Evolutionary conservation across 2,113 vertebrate species (phyloP).

Genomic region (Solea solea): DNA sequence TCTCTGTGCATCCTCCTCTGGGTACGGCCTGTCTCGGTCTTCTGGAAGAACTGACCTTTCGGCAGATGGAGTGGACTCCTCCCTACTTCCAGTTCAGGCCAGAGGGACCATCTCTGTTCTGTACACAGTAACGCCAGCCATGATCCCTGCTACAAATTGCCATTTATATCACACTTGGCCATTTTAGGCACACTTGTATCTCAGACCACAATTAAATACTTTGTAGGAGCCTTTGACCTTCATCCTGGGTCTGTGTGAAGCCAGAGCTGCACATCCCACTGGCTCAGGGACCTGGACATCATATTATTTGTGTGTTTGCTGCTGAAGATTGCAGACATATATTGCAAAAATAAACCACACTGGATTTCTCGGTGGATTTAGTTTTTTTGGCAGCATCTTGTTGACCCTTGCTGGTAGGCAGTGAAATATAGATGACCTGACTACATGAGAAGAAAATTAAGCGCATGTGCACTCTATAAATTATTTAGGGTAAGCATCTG

Average conservation of each 20-base stretch:
- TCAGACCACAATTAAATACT: slow-evolving; percentile 55
- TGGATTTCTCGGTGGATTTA: neutral
- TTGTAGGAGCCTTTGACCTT: slow-evolving; percentile 45
- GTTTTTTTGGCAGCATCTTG: neutral
- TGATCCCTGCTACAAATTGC: slow-evolving; percentile 48
- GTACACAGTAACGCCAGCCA: slow-evolving; percentile 34
- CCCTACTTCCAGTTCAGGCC: slow-evolving; percentile 51
- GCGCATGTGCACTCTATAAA: neutral
- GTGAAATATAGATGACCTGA: neutral
- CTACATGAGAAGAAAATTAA: neutral
- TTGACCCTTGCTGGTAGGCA: neutral
- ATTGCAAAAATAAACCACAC: neutral
- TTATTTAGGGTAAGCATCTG: slow-evolving; percentile 7
- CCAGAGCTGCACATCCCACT: neutral
- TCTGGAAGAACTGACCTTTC: slow-evolving; percentile 67
- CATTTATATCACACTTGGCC: neutral
- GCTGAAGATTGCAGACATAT: neutral
- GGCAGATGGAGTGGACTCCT: slow-evolving; percentile 58
- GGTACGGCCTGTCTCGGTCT: slow-evolving; percentile 35
- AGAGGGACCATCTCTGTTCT: slow-evolving; percentile 37
- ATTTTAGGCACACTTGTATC: slow-evolving; percentile 17
- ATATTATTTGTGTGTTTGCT: slow-evolving; percentile 12
- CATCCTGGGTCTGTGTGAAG: slow-evolving; percentile 14
- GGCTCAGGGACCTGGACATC: neutral
- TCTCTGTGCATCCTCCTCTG: slow-evolving; percentile 16